Percentiles rank a stretch among this genome's conserved stretches.
These are phyloP conservation scores for Syngnathus floridae DNA, from an alignment of 2,113 vertebrate genomes.

Conservation along the genomic window DNA sequence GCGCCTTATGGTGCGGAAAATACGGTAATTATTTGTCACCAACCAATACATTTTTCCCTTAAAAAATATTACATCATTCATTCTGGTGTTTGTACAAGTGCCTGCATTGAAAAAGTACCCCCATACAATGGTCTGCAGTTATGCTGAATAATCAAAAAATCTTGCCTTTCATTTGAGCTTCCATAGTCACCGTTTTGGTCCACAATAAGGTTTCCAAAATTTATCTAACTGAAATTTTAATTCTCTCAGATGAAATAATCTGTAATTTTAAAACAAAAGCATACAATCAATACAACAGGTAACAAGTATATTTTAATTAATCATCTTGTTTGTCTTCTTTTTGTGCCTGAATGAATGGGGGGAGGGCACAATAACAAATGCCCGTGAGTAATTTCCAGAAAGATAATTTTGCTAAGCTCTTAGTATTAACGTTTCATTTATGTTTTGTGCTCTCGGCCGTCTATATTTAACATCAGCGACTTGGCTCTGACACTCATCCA, in stretches of 20 bases:
- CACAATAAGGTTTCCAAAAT: not conserved
- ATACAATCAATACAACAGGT: no score
- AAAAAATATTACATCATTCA: no score
- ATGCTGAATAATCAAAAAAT: not conserved
- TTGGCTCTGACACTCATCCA: slow-evolving; percentile 39
- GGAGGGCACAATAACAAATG: not conserved
- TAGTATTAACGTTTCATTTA: slow-evolving; percentile 48
- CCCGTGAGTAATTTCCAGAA: slow-evolving; percentile 36
- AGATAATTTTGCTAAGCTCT: slow-evolving; percentile 33
- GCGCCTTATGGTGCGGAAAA: no score
- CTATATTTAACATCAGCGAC: slow-evolving; percentile 56
- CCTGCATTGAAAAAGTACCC: no score
- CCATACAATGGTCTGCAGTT: no score
- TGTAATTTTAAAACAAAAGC: not conserved
- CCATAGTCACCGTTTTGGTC: not conserved
- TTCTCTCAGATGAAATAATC: not conserved
- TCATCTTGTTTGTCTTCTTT: slow-evolving; percentile 21
- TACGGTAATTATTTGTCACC: no score
- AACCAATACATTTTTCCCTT: no score
- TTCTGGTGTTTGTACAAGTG: no score
- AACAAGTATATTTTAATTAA: slow-evolving; percentile 12
- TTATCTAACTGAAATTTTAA: not conserved
- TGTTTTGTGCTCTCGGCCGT: slow-evolving; percentile 36
- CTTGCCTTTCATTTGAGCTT: not conserved
- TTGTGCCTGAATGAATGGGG: slow-evolving; percentile 2